These are phyloP conservation scores for Leucophenga varia DNA, from an alignment of 1,140 invertebrate species.

Conservation along the genomic window DNA sequence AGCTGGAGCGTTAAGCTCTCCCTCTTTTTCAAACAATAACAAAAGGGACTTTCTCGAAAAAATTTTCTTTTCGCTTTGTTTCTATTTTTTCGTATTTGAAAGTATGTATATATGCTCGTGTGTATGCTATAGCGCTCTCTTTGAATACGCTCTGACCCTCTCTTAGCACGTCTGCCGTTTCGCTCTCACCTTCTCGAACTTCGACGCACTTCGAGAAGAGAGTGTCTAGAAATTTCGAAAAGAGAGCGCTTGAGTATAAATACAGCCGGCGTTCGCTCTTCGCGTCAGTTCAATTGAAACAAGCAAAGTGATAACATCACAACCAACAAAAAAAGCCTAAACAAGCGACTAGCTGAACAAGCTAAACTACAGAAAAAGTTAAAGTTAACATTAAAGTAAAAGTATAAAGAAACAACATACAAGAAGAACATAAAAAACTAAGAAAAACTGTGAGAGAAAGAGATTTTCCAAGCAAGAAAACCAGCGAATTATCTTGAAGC, in stretches of 20 bases:
- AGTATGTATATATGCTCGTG: no score
- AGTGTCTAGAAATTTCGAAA: constrained; percentile 28
- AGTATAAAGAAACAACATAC: neutral
- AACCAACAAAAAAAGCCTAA: constrained; percentile 20
- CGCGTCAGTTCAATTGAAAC: constrained; percentile 32
- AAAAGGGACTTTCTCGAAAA: no score
- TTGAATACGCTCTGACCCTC: neutral
- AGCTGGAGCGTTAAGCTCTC: no score
- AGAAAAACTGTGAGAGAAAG: constrained; percentile 2
- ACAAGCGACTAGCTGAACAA: constrained; percentile 25
- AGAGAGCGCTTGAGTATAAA: constrained; percentile 34
- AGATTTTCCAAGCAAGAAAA: neutral
- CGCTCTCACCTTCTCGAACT: constrained; percentile 2
- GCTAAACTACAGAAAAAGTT: constrained; percentile 9
- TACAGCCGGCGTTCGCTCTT: constrained; percentile 25
- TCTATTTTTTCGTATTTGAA: no score
- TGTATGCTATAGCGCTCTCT: neutral
- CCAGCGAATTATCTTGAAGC: neutral
- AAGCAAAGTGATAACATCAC: constrained; percentile 37
- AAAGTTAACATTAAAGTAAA: constrained; percentile 2
- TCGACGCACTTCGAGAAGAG: constrained; percentile 23
- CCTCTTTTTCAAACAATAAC: no score
- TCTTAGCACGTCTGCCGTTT: neutral
- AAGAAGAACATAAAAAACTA: constrained; percentile 5
- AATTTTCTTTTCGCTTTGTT: no score